Conservation (phyloP, 2,797 vertebrate species). For the Dallia pectoralis region DNA sequence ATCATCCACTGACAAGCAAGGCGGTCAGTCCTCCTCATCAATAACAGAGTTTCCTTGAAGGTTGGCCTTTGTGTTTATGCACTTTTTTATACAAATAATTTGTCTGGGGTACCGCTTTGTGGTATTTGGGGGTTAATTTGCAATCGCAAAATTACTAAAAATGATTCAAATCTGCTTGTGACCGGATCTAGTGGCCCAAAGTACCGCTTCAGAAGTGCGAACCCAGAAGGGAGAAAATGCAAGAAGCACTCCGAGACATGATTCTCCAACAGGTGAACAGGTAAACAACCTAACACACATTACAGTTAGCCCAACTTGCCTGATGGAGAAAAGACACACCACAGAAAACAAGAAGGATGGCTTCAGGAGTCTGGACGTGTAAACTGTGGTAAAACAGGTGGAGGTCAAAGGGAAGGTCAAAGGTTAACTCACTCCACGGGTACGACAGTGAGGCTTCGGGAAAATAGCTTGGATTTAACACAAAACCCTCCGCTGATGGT, state of each 20-base stretch:
- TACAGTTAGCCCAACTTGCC: not conserved
- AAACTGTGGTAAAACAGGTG: slow-evolving; percentile 50
- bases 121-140: too few species aligned
- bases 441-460: not conserved
- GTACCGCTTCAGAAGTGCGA: too few species aligned
- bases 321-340: not conserved
- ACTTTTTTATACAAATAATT: too few species aligned
- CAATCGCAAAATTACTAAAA: too few species aligned
- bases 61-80: too few species aligned
- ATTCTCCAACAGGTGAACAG: not conserved
- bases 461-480: slow-evolving; percentile 17
- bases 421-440: slow-evolving; percentile 7
- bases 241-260: not conserved
- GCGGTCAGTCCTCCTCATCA: too few species aligned
- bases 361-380: not conserved
- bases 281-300: not conserved
- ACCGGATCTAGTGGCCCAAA: too few species aligned
- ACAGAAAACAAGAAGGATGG: not conserved
- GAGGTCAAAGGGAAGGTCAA: slow-evolving; percentile 21
- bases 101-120: too few species aligned
- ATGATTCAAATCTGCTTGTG: too few species aligned
- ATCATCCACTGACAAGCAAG: too few species aligned
- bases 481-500: slow-evolving; percentile 3
- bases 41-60: too few species aligned
- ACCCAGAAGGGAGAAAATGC: not conserved